These are phyloP conservation scores for Clivina fossor DNA, from an alignment of 2,888 invertebrate species.

Conservation along the genomic window DNA sequence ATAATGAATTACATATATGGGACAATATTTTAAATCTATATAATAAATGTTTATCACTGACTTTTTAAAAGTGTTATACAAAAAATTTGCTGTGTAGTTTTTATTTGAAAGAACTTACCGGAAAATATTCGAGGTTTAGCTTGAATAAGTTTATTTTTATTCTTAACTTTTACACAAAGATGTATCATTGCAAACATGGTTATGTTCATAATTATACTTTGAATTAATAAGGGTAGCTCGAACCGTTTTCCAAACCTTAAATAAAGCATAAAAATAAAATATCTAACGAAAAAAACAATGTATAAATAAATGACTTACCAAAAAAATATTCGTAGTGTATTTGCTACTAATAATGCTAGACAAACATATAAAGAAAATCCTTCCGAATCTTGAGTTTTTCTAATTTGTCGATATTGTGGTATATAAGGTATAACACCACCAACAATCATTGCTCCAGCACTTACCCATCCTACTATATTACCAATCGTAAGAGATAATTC, in stretches of 20 bases:
- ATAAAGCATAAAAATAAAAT: conserved; percentile 1
- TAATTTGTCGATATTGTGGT: conserved; percentile 94
- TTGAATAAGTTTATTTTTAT: conserved; percentile 76
- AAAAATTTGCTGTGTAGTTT: too few relatives aligned
- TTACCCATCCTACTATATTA: conserved; percentile 75
- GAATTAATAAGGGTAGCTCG: conserved; percentile 91
- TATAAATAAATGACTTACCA: conserved; percentile 69
- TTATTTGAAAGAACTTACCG: too few relatives aligned
- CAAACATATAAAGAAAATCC: conserved; percentile 98
- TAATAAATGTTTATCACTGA: too few relatives aligned
- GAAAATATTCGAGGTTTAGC: conserved; percentile 79
- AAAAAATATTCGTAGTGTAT: conserved; percentile 94
- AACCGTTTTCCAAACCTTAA: conserved; percentile 97
- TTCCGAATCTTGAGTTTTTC: conserved; percentile 86
- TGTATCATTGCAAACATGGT: conserved; percentile 96
- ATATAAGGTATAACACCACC: conserved; percentile 96
- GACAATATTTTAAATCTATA: too few relatives aligned
- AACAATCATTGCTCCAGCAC: conserved; percentile 88
- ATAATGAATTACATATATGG: too few relatives aligned
- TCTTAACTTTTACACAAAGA: conserved; percentile 84
- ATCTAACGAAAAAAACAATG: conserved; percentile 2
- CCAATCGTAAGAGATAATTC: conserved; percentile 73
- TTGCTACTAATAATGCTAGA: conserved; percentile 90
- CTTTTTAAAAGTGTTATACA: too few relatives aligned
- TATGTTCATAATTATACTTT: conserved; percentile 96